phyloP scores from a whole-genome alignment of 2,797 vertebrate species.

The Syngnathus rostellatus region DNA sequence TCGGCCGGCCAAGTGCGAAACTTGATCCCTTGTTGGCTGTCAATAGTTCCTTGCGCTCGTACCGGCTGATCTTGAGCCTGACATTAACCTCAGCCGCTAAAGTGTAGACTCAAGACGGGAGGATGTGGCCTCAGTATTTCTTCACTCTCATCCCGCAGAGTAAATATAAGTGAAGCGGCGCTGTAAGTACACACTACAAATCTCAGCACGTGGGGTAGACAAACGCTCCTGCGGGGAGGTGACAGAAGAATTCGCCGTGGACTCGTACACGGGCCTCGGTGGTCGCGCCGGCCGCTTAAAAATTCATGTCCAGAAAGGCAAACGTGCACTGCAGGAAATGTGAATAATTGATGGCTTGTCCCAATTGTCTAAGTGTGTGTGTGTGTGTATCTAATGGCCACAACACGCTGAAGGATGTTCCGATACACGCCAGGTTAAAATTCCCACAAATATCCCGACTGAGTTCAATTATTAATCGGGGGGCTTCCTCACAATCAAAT shows the following conservation, averaged over 20 bases:
- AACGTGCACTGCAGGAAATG: constrained; percentile 56
- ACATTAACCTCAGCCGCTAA: constrained; percentile 20
- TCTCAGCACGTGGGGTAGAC: constrained; percentile 22
- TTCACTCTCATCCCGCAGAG: too few relatives aligned
- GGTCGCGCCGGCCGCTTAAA: constrained; percentile 40
- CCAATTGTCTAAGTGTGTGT: constrained; percentile 35
- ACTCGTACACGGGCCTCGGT: not conserved
- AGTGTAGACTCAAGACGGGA: constrained; percentile 3
- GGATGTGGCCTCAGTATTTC: not conserved
- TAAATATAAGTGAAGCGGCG: not conserved
- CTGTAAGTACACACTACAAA: constrained; percentile 4
- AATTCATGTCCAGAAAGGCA: constrained; percentile 65
- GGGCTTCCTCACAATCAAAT: not conserved
- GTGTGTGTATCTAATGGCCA: constrained; percentile 25
- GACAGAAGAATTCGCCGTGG: constrained; percentile 15
- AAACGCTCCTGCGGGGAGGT: constrained; percentile 57
- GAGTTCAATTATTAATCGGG: not conserved
- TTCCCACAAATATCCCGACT: not conserved
- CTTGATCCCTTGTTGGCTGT: constrained; percentile 28
- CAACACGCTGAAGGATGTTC: constrained; percentile 28
- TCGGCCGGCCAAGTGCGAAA: constrained; percentile 17
- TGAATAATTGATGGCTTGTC: constrained; percentile 68
- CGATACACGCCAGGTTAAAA: not conserved
- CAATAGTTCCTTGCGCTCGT: constrained; percentile 7
- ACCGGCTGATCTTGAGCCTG: constrained; percentile 13